Evolutionary conservation across 2,888 invertebrate genomes (phyloP).

Genomic region (Podabrus alpinus): DNA sequence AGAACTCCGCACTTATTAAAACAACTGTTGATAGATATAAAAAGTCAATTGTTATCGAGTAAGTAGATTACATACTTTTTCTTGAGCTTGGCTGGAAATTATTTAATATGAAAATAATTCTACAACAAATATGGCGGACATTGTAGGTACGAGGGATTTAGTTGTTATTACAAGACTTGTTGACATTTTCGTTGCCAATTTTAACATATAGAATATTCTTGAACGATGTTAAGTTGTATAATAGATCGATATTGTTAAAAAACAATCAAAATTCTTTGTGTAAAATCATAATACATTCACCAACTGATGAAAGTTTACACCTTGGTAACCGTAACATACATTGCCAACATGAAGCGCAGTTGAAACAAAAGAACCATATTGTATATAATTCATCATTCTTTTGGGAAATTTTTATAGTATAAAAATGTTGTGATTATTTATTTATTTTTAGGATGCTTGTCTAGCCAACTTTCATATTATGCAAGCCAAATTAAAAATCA

Average conservation of each 20-base stretch:
- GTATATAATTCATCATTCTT: neutral
- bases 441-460: neutral
- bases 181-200: neutral
- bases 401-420: no score
- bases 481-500: neutral
- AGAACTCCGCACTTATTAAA: neutral
- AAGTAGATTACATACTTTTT: neutral
- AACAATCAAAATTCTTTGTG: neutral
- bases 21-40: neutral
- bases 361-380: neutral
- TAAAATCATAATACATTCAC: neutral
- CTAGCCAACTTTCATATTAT: neutral
- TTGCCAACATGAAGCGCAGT: neutral
- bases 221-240: neutral
- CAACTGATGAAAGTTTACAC: neutral
- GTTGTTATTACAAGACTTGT: neutral
- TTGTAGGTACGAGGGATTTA: neutral
- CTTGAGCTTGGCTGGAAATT: neutral
- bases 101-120: neutral
- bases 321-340: neutral
- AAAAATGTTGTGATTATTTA: neutral
- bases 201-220: neutral
- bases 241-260: neutral
- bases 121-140: slow-evolving; percentile 4
- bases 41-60: neutral